Conservation (phyloP, 2,797 vertebrate genomes). For the Pseudotriccus pelzelni region DNA sequence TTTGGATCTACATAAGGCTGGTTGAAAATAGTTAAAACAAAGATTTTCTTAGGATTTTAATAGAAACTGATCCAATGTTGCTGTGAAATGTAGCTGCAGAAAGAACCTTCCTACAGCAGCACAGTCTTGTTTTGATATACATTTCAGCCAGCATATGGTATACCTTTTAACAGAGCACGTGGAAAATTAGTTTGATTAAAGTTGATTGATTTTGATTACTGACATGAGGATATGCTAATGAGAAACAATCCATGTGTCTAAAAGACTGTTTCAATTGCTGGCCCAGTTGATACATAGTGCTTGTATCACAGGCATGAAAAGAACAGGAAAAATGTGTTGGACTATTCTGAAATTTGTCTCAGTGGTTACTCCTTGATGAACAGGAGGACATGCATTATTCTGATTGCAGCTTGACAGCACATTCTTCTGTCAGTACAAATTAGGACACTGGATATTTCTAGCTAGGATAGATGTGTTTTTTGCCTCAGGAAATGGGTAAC, state of each 20-base stretch:
- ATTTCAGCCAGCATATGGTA: constrained; percentile 26
- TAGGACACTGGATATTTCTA: neutral
- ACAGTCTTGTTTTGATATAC: neutral
- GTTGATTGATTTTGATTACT: constrained; percentile 54
- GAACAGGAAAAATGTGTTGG: neutral
- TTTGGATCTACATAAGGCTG: neutral
- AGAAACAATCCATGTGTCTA: constrained; percentile 32
- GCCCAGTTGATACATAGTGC: neutral
- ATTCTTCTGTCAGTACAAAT: neutral
- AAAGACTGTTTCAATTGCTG: constrained; percentile 9
- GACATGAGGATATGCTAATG: constrained; percentile 47
- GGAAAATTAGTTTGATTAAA: constrained; percentile 38
- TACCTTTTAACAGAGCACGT: constrained; percentile 8
- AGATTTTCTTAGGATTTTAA: neutral
- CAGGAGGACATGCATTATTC: neutral
- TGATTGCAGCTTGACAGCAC: neutral
- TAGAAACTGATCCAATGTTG: neutral
- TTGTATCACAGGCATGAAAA: constrained; percentile 4
- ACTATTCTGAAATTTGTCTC: neutral
- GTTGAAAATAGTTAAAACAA: neutral
- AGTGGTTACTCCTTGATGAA: neutral
- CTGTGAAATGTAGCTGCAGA: neutral
- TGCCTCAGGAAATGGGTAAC: neutral
- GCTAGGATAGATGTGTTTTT: neutral
- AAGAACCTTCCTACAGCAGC: neutral